Evolutionary conservation across 2,113 vertebrate species (phyloP), one percentile per base, ranked within the genome.

Genomic region (Pelvicachromis taeniatus): DNA sequence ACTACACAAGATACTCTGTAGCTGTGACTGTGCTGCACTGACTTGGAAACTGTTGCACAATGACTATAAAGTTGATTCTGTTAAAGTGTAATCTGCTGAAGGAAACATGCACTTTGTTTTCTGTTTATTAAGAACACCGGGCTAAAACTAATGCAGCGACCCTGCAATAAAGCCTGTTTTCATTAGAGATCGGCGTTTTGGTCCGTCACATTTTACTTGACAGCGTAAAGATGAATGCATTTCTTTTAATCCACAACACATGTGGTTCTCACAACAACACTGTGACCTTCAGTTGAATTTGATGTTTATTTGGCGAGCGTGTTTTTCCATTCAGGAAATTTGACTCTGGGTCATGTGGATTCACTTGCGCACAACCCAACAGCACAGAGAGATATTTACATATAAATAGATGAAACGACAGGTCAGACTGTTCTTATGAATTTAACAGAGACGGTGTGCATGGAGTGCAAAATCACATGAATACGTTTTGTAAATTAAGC

Each of bases 291-390:
- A 2, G 29, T 1, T 48, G 14, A 23, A 1, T 70, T 48, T 70
- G 0, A 48, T 45, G 65, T 48, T 70, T 70, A 70, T 45, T 10
- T 45, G 65, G 1, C 65, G 17, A 26, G 21, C 8, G 3, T 45
- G 65, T 70, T 70, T 70, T 48, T 48, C n/a, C 40, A 70, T 70
- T 70, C 40, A 70, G 23, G 65, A 45, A 70, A 70, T 45, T 26
- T 45, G 40, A 70, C 40, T 48, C 21, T 26, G 5, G 2, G 65
- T 73, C 0, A 50, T 29, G 68, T 50, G 14, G 23, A 1, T 11
- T 19, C 17, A 75, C 26, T n/a, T 16, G 12, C 68, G 50, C 40
- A 31, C 23, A 42, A 17, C 26, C 3, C 63, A 31, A 29, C 16
- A 73, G 40, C 23, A 31, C 13, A 70, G 13, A 65, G 42, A 75